Evolutionary conservation across 2,888 invertebrate genomes (phyloP), one percentile per base, ranked within the genome.

Genomic region (Spodoptera littoralis): DNA sequence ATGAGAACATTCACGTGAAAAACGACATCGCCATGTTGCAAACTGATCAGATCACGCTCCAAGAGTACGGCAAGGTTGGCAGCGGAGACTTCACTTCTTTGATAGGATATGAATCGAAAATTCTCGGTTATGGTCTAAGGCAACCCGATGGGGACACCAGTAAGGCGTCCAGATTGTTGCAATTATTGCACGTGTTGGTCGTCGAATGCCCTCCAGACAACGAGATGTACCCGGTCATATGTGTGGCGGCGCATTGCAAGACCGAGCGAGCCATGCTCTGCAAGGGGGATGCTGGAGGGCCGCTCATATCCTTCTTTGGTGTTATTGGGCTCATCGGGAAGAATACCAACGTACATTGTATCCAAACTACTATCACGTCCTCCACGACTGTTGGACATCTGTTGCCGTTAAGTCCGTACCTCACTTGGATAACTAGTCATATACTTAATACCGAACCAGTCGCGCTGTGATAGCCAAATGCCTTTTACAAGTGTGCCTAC

Each of bases 351-450:
- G 42, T 11, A 11, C 46, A 36, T 36, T 36, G 36, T 36, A 5
- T 36, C 2, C 6, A 36, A 36, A 9, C 36, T 2, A 36, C 6
- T 8, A 8, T 9, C 36, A 6, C 36, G 36, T 5, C 47, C 24
- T 1, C 4, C 24, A 27, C 27, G 3, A 27, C 6, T 4, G 11
- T 54, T 9, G 30, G 36, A 36, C 36, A 36, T 36, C 9, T 36
- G 36, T 36, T 47, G 6, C 60, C 60, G 4, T 11, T 60, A 12
- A 60, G 60, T 36, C 60, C 60, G 11, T 60, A 60, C 46, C 52
- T 60, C 11, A 60, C 53, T 18, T 60, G 60, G 60, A 60, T 60
- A 47, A 48, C 53, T 47, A 47, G 47, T 48, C 47, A 53, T 30
- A 53, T 53, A 70, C 48, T 47, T 22, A 27, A 5, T 3, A 27